Percentiles rank a stretch among this genome's conserved stretches.
phyloP scores from a whole-genome alignment of 2,797 vertebrate genomes.

The Apodemus agrarius region DNA sequence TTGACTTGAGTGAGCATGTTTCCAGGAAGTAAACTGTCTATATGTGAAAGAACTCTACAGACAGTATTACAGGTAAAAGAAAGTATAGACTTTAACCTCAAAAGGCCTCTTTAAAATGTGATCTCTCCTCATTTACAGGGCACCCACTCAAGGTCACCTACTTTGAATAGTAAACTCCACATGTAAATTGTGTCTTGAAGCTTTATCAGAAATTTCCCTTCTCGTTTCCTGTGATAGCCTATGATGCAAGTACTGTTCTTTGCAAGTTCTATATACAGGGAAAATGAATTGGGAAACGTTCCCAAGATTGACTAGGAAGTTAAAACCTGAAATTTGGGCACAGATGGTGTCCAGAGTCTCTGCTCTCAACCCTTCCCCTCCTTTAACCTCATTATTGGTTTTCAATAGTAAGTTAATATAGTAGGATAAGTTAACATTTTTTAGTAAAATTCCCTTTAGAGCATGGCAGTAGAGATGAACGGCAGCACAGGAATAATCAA shows the following conservation, averaged over 20 bases:
- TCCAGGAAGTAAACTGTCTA: slow-evolving; percentile 38
- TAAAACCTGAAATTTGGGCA: not conserved
- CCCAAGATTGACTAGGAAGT: not conserved
- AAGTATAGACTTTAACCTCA: not conserved
- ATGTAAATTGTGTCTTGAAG: not conserved
- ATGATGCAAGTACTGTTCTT: not conserved
- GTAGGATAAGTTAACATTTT: slow-evolving; percentile 5
- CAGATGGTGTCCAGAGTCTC: not conserved
- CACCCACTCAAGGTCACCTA: not conserved
- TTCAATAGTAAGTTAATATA: slow-evolving; percentile 19
- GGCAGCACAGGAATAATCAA: not conserved
- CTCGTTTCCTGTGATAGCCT: not conserved
- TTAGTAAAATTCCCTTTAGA: not conserved
- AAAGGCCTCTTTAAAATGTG: not conserved
- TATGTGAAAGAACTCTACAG: not conserved
- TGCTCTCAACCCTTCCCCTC: not conserved
- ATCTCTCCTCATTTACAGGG: not conserved
- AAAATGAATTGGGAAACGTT: slow-evolving; percentile 39
- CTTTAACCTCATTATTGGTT: not conserved
- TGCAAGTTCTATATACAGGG: not conserved
- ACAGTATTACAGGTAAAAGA: not conserved
- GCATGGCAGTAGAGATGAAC: not conserved
- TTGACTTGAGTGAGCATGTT: not conserved
- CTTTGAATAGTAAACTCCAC: not conserved
- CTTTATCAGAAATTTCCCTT: not conserved